phyloP scores from a whole-genome alignment of 2,888 invertebrate genomes.

The Formica aserva region DNA sequence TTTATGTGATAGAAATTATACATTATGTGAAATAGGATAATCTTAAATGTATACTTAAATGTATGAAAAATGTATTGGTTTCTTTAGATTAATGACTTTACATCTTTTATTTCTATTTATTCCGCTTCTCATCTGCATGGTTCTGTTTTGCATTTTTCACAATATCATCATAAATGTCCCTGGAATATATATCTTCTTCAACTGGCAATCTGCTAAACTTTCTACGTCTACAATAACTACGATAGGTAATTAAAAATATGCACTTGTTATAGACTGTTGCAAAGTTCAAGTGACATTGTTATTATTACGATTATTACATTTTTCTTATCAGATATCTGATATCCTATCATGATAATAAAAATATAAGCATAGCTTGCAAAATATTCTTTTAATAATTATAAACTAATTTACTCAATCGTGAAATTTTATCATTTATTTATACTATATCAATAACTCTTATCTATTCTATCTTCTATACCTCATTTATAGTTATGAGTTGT shows the following conservation, averaged over 20 bases:
- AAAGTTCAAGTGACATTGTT: background rate
- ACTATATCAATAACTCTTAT: background rate
- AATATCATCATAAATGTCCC: slow-evolving; percentile 57
- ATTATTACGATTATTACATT: slow-evolving; percentile 14
- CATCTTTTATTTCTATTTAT: slow-evolving; percentile 18
- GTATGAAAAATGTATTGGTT: slow-evolving; percentile 11
- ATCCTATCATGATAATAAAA: background rate
- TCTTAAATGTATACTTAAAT: background rate
- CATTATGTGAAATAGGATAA: background rate
- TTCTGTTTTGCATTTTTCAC: slow-evolving; percentile 52
- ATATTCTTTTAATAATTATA: slow-evolving; percentile 13
- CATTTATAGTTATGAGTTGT: background rate
- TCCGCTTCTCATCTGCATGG: slow-evolving; percentile 59
- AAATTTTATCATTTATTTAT: slow-evolving; percentile 19
- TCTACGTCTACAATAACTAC: slow-evolving; percentile 56
- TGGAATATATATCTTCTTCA: slow-evolving; percentile 60
- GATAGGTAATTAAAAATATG: slow-evolving; percentile 69
- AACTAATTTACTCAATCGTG: background rate
- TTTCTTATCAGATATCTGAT: slow-evolving; percentile 1
- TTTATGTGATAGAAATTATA: background rate
- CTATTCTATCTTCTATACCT: background rate
- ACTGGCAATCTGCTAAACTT: slow-evolving; percentile 64
- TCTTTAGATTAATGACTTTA: slow-evolving; percentile 2
- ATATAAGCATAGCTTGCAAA: background rate
- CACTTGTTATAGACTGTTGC: slow-evolving; percentile 32